phyloP scores from a whole-genome alignment of 2,113 vertebrate species.

The Aphyosemion australe region DNA sequence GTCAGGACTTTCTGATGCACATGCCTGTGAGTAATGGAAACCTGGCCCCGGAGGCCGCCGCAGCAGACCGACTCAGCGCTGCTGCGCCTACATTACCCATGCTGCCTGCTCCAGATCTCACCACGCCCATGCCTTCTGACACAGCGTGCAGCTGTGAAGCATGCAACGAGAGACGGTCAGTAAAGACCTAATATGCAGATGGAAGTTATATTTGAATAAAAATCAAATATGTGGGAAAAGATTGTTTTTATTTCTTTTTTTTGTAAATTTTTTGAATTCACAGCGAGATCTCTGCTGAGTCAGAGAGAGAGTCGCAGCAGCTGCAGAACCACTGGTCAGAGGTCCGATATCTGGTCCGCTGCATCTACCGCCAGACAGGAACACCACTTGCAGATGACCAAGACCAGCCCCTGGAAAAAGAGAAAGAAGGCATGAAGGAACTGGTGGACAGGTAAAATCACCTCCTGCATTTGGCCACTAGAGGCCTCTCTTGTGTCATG shows the following conservation, averaged over 20 bases:
- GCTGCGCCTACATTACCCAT: constrained; percentile 85
- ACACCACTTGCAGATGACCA: constrained; percentile 93
- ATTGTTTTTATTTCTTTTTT: background rate
- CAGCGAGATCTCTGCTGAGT: constrained; percentile 92
- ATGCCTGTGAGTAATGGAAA: constrained; percentile 86
- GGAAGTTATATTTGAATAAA: no score
- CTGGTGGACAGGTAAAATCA: constrained; percentile 89
- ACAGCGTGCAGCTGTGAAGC: constrained; percentile 89
- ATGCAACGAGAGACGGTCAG: constrained; percentile 92
- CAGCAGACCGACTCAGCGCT: constrained; percentile 82
- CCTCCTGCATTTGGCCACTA: constrained; percentile 38
- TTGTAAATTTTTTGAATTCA: background rate
- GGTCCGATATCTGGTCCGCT: constrained; percentile 94
- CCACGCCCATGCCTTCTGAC: constrained; percentile 80
- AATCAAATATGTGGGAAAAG: no score
- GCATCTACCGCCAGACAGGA: constrained; percentile 95
- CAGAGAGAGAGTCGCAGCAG: constrained; percentile 93
- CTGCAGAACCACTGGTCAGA: constrained; percentile 98
- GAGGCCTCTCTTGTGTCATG: constrained; percentile 33
- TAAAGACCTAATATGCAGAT: background rate
- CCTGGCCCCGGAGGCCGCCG: constrained; percentile 82
- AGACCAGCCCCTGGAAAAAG: constrained; percentile 89
- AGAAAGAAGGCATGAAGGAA: constrained; percentile 95
- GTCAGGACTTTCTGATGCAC: constrained; percentile 94
- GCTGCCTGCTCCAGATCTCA: constrained; percentile 84